Evolutionary conservation across 2,888 invertebrate genomes (phyloP), one percentile per base, ranked within the genome.

Genomic region (Digitonthophagus gazella): DNA sequence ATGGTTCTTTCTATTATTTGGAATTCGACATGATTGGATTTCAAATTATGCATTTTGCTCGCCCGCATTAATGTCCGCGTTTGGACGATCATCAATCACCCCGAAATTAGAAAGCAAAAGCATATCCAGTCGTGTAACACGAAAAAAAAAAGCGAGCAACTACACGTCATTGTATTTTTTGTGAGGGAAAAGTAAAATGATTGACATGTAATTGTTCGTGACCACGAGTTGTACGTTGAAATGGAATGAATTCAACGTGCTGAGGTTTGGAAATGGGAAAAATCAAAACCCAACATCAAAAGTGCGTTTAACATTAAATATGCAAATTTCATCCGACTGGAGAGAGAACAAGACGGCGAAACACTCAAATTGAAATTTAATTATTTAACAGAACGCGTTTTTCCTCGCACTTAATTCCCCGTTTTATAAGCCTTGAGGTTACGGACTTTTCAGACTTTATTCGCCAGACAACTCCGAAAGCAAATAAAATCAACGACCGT

Each of bases 341-440:
- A 44, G 28, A 44, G 11, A 44, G 6, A 44, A 8, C 16, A 61
- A 61, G 61, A 18, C 18, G 16, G 19, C 57, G 57, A 57, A 57
- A 14, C 57, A 61, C 61, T 61, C n/a, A 61, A 61, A 61, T 61
- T 61, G 18, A 18, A 61, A 61, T 61, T 61, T 61, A 61, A 61
- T 16, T 61, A 61, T 61, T 61, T 20, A 61, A 5, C 18, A 20
- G 20, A 18, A 19, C 20, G 61, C 61, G 18, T n/a, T 18, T 61
- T 61, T 61, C n/a, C 6, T 44, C 28, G 28, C 6, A 44, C 28
- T 44, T 44, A 44, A 44, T 44, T 44, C 28, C 2, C 6, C 28
- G 28, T 22, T 22, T 22, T 22, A 22, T 22, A 6, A n/a, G n/a
- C n/a, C n/a, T n/a, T n/a, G n/a, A n/a, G n/a, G n/a, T n/a, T n/a